Percentiles rank a stretch among this genome's conserved stretches.
Conservation (phyloP, 92 coral and sea anemone species). For the Epizoanthus scotinus region DNA sequence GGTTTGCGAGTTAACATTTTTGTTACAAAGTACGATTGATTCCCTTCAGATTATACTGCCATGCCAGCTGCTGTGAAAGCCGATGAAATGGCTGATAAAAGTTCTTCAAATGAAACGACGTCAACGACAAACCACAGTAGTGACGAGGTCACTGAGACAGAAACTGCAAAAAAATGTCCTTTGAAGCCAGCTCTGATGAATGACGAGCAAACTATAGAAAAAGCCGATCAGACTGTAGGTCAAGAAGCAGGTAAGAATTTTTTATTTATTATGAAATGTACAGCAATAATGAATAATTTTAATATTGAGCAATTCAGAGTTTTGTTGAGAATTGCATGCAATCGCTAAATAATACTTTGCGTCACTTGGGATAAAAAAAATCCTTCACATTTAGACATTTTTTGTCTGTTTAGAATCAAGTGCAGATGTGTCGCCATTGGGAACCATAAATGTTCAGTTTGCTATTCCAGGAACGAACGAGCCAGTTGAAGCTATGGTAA, state of each 20-base stretch:
- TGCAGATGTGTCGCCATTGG: constrained; percentile 47
- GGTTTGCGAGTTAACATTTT: background rate
- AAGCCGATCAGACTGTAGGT: background rate
- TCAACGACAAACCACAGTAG: constrained; percentile 1
- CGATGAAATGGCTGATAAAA: constrained; percentile 38
- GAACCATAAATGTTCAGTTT: constrained; percentile 80
- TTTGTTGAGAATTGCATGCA: background rate
- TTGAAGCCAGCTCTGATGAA: constrained; percentile 19
- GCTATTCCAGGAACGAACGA: constrained; percentile 91
- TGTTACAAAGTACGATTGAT: background rate
- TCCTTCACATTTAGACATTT: background rate
- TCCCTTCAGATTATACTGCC: constrained; percentile 3
- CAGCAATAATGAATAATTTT: too few relatives aligned
- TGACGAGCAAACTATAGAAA: constrained; percentile 13
- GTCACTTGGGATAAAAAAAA: background rate
- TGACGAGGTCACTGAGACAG: constrained; percentile 14
- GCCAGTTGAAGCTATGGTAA: constrained; percentile 83
- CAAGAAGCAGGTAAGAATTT: constrained; percentile 1
- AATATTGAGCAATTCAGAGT: background rate
- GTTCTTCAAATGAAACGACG: constrained; percentile 8
- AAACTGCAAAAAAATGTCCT: constrained; percentile 16
- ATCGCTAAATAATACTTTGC: constrained; percentile 12
- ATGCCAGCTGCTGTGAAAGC: constrained; percentile 48
- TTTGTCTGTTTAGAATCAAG: background rate
- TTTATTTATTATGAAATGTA: background rate